phyloP scores from a whole-genome alignment of 2,797 vertebrate species.

The Varecia variegata region DNA sequence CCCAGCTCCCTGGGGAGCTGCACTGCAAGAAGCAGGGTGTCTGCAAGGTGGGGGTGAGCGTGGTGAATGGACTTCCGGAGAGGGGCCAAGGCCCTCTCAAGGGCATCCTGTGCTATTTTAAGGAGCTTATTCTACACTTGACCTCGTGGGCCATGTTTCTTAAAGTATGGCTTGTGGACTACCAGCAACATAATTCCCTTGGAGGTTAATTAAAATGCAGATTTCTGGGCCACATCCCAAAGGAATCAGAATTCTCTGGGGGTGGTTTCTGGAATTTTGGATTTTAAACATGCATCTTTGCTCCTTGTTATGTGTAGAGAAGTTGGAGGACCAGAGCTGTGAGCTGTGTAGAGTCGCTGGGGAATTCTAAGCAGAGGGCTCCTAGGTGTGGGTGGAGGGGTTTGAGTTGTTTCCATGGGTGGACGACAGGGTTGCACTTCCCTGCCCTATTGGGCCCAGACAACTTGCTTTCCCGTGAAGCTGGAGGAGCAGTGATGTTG shows the following conservation, averaged over 20 bases:
- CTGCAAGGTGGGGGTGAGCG: background rate
- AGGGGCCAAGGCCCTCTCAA: background rate
- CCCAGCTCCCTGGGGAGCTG: accelerated
- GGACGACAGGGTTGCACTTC: background rate
- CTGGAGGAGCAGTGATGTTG: background rate
- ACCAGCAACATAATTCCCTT: background rate
- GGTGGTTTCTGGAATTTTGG: background rate
- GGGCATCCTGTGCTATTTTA: background rate
- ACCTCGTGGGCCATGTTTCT: background rate
- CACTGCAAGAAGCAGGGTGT: background rate
- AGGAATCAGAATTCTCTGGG: background rate
- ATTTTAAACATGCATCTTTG: background rate
- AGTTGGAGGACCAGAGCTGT: background rate
- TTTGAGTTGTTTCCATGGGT: too few relatives aligned
- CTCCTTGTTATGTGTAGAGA: background rate
- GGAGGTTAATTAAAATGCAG: background rate
- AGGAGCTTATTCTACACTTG: background rate
- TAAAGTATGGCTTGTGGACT: background rate
- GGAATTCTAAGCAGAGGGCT: background rate
- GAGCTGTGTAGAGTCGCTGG: background rate
- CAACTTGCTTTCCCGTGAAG: background rate
- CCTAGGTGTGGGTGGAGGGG: accelerated
- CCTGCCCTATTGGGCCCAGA: background rate
- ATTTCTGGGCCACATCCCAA: background rate
- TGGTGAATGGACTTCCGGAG: background rate